Percentiles rank a stretch among this genome's conserved stretches.
Conservation (phyloP, 2,113 vertebrate genomes). For the Pithys albifrons region DNA sequence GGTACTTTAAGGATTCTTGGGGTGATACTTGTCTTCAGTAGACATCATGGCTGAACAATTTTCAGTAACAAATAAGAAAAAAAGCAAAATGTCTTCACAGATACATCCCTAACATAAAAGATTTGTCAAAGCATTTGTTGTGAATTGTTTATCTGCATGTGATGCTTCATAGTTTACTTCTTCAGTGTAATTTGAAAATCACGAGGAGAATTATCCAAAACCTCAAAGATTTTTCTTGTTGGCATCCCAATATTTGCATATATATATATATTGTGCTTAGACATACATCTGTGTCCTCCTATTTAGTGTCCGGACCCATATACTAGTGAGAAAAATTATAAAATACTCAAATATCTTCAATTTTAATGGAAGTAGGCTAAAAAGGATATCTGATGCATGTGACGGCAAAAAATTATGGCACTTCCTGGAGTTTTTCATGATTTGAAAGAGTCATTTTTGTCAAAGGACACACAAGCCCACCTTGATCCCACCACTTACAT, state of each 20-base stretch:
- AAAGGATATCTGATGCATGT: background rate
- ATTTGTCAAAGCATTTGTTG: slow-evolving; percentile 23
- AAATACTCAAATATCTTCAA: background rate
- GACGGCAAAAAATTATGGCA: background rate
- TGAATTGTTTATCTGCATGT: background rate
- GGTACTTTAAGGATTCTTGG: background rate
- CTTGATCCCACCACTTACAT: background rate
- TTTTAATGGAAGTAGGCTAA: fast-evolving
- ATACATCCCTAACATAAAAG: background rate
- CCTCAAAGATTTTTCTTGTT: background rate
- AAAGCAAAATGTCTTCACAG: background rate
- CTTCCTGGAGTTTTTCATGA: background rate
- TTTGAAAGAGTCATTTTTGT: background rate
- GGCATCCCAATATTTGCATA: background rate
- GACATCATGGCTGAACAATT: background rate
- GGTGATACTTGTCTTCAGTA: background rate
- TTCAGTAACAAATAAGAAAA: background rate
- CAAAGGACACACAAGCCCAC: background rate
- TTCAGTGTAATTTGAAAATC: background rate
- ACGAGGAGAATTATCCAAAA: background rate
- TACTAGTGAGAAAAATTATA: background rate
- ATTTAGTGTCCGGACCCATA: background rate
- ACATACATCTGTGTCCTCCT: background rate
- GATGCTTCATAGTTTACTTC: background rate
- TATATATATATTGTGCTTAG: background rate